These are phyloP conservation scores for Caenorhabditis parvicauda DNA, from an alignment of 2,888 invertebrate genomes.

Conservation along the genomic window DNA sequence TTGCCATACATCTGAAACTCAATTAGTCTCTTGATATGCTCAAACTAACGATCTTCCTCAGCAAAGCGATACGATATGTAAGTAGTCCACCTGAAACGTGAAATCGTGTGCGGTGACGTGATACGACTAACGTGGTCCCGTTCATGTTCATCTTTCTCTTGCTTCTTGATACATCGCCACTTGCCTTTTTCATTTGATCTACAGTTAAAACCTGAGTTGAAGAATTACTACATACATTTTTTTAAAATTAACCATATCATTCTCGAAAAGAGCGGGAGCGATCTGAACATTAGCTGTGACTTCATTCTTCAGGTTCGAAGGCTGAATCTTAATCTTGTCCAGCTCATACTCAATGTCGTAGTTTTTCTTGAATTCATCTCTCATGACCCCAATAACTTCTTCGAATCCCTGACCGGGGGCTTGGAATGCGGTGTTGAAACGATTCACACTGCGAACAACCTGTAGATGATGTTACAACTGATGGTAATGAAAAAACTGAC, in stretches of 20 bases:
- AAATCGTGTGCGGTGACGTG: conserved; percentile 34
- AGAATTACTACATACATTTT: background rate
- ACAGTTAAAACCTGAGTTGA: conserved; percentile 14
- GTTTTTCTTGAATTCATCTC: background rate
- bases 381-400: background rate
- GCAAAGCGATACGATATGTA: too few species aligned
- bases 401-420: background rate
- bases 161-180: conserved; percentile 10
- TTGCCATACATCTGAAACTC: conserved; percentile 36
- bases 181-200: conserved; percentile 26
- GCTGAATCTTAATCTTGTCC: background rate
- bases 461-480: too few species aligned
- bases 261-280: conserved; percentile 30
- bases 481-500: too few species aligned
- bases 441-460: conserved; percentile 34
- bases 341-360: background rate
- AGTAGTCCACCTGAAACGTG: conserved; percentile 36
- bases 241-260: conserved; percentile 27
- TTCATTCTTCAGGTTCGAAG: conserved; percentile 17
- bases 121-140: conserved; percentile 27
- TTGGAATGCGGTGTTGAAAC: conserved; percentile 12
- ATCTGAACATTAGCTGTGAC: conserved; percentile 24
- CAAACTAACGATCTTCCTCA: too few species aligned
- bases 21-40: background rate
- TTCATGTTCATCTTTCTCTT: conserved; percentile 26